These are phyloP conservation scores for Gymnosoma rotundatum DNA, from an alignment of 2,888 invertebrate species.

Conservation along the genomic window DNA sequence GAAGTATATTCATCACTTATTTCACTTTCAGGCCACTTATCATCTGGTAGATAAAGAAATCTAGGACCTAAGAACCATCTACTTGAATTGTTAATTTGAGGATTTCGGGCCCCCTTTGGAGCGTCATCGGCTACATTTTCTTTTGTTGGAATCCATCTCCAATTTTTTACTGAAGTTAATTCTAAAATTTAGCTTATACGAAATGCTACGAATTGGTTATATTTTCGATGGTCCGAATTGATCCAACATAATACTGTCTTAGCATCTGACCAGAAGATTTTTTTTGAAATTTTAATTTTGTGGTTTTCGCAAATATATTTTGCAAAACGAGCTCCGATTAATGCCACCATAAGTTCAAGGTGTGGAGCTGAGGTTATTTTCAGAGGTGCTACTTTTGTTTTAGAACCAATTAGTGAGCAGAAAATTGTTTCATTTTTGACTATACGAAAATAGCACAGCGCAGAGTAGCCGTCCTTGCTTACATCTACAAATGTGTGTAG, in stretches of 20 bases:
- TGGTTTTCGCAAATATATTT: background rate
- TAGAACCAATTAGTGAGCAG: slow-evolving; percentile 33
- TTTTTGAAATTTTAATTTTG: slow-evolving; percentile 9
- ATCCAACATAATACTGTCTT: too few species aligned
- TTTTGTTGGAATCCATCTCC: slow-evolving; percentile 46
- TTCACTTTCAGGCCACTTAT: slow-evolving; percentile 7
- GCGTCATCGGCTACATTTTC: slow-evolving; percentile 57
- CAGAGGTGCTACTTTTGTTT: slow-evolving; percentile 35
- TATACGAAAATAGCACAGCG: slow-evolving; percentile 23
- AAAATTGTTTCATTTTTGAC: slow-evolving; percentile 6
- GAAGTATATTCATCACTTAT: background rate
- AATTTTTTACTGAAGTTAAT: background rate
- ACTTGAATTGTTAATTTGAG: slow-evolving; percentile 9
- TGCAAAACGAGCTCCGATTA: slow-evolving; percentile 33
- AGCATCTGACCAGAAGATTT: background rate
- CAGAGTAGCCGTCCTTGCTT: background rate
- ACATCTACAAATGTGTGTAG: background rate
- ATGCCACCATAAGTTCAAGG: slow-evolving; percentile 40
- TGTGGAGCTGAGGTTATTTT: slow-evolving; percentile 38
- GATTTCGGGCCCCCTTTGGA: slow-evolving; percentile 9
- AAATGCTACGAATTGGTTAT: background rate
- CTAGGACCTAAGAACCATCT: slow-evolving; percentile 36
- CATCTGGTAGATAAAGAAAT: slow-evolving; percentile 32
- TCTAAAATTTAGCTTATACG: slow-evolving; percentile 40
- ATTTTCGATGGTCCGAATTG: too few species aligned